phyloP scores from a whole-genome alignment of 2,113 vertebrate species.

The Sclerurus mexicanus region DNA sequence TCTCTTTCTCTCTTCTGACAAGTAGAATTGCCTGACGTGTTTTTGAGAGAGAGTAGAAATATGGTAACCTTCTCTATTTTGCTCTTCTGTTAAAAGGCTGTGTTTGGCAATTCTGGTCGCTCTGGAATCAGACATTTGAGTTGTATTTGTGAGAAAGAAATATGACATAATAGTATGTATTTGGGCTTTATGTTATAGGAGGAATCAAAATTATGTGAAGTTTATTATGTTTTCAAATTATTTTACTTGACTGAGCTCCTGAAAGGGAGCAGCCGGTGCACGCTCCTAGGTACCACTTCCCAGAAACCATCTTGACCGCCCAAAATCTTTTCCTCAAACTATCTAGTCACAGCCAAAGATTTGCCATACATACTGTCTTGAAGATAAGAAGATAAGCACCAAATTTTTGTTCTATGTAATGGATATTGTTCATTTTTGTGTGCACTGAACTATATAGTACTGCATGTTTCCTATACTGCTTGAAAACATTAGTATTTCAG shows the following conservation, averaged over 20 bases:
- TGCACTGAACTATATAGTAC: background rate
- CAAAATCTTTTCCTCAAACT: background rate
- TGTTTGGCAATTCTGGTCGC: conserved; percentile 14
- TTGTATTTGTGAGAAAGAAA: background rate
- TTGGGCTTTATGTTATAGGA: background rate
- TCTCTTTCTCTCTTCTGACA: background rate
- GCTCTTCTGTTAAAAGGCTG: background rate
- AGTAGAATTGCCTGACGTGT: background rate
- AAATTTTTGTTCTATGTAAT: background rate
- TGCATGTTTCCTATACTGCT: background rate
- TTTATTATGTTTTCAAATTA: background rate
- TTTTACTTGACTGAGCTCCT: background rate
- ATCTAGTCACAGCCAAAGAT: background rate
- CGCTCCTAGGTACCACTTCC: background rate
- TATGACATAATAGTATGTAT: background rate
- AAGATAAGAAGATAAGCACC: background rate
- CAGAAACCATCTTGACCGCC: background rate
- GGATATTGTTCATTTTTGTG: background rate
- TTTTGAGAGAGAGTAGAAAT: conserved; percentile 10
- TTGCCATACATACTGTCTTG: background rate
- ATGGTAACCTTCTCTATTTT: background rate
- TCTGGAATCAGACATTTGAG: background rate
- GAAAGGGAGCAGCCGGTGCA: background rate
- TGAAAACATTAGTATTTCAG: background rate
- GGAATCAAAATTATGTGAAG: background rate